Percentiles rank a stretch among this genome's conserved stretches.
Evolutionary conservation across 2,888 invertebrate genomes (phyloP).

Genomic region (Pherbina coryleti): DNA sequence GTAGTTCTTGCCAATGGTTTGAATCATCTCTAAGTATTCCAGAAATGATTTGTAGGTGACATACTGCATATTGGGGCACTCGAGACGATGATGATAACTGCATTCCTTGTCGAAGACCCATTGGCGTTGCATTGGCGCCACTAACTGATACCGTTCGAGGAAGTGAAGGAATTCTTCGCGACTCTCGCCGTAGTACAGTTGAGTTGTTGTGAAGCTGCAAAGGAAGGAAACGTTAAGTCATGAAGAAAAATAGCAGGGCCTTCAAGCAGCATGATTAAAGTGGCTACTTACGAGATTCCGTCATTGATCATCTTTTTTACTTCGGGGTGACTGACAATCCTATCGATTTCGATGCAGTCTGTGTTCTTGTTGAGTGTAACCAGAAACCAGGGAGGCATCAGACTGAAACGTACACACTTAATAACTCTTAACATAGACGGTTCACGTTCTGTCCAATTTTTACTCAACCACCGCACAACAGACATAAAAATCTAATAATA

Average conservation of each 20-base stretch:
- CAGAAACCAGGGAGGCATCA: conserved; percentile 84
- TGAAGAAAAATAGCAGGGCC: background rate
- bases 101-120: conserved; percentile 76
- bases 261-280: background rate
- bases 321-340: conserved; percentile 76
- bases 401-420: conserved; percentile 81
- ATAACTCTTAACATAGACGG: conserved; percentile 74
- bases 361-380: conserved; percentile 82
- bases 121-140: conserved; percentile 80
- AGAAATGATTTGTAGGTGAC: conserved; percentile 60
- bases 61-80: conserved; percentile 59
- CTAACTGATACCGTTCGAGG: conserved; percentile 77
- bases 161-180: conserved; percentile 80
- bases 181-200: conserved; percentile 79
- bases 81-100: conserved; percentile 59
- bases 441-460: conserved; percentile 77
- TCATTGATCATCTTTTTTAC: conserved; percentile 85
- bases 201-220: conserved; percentile 80
- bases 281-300: conserved; percentile 78
- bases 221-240: background rate
- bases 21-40: conserved; percentile 61
- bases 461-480: conserved; percentile 83
- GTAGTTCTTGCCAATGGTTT: conserved; percentile 58
- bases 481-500: conserved; percentile 80
- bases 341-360: conserved; percentile 79